Base-by-base conservation (phyloP, 2,888 invertebrate genomes). In the Lottia scabra region DNA sequence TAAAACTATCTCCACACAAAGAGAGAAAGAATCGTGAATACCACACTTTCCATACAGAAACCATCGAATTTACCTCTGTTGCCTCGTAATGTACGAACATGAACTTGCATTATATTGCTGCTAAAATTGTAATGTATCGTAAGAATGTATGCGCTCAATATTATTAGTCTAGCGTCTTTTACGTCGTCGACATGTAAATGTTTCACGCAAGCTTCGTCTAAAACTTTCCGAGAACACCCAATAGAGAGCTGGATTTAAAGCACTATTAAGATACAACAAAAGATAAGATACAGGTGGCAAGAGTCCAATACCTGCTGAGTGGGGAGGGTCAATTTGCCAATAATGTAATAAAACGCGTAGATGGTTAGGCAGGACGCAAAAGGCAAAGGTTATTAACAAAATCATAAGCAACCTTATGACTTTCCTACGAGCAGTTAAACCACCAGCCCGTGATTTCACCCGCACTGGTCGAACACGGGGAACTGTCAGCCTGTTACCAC, bases 321-420 rank as follows among this genome's bases (percentile, higher is more conserved):
- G 70, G 10, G 75, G 44, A 12, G 68, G 63, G 46, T 76, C 70
- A 85, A 94, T 94, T 87, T 78, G 65, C 94, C 94, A 95, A 89
- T 95, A 94, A 87, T 95, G 94, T 94, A 95, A 95, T 92, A 95
- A 93, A 16, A 84, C 75, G 16, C 83, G 78, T 48, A 87, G 94
- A 90, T 97, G 96, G 90, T 95, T 94, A 0, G 97, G 97, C 76
- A 97, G 91, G 89, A 96, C 96, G 90, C 96, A 96, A 48, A 96
- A 87, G 23, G 96, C 96, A 90, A 97, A 97, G 69, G 95, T 94
- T 79, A 95, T 92, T 67, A 97, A 96, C 66, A 97, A 95, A 43
- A 95, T 94, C 77, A 97, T 94, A 80, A 97, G 92, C 93, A 97
- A 95, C 77, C 95, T 93, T 80, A 97, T 95, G 67, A 97, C 96